Percentiles rank a stretch among this genome's conserved stretches.
These are phyloP conservation scores for Esox niger DNA, from an alignment of 2,113 vertebrate species.

Conservation along the genomic window DNA sequence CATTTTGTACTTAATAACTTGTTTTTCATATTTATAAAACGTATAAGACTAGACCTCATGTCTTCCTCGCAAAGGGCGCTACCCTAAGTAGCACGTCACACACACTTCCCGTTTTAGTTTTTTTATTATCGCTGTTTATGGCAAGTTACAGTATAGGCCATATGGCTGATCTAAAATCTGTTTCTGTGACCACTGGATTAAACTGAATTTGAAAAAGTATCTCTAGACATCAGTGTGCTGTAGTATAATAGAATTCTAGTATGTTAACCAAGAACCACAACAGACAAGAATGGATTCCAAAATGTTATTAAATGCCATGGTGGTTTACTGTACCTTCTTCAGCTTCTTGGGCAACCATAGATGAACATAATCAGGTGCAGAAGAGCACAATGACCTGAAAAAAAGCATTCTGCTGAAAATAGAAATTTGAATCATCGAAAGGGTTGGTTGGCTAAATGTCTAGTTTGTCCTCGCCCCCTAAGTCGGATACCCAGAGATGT, in stretches of 20 bases:
- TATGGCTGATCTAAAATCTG: not conserved
- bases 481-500: conserved; percentile 79
- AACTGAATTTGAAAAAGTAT: conserved; percentile 32
- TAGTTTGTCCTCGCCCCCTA: conserved; percentile 45
- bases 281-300: conserved; percentile 32
- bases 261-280: conserved; percentile 24
- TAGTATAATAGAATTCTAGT: conserved; percentile 37
- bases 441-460: conserved; percentile 66
- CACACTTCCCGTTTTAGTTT: too few relatives aligned
- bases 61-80: not conserved
- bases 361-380: conserved; percentile 75
- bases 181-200: conserved; percentile 18
- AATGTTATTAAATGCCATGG: conserved; percentile 51
- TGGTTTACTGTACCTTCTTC: conserved; percentile 78
- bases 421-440: conserved; percentile 56
- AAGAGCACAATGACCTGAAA: conserved; percentile 69
- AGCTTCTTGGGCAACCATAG: conserved; percentile 71
- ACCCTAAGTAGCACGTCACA: conserved; percentile 3
- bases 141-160: conserved; percentile 37
- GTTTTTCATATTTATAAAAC: conserved; percentile 34
- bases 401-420: conserved; percentile 70
- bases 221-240: not conserved
- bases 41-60: not conserved
- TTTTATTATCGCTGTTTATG: conserved; percentile 52
- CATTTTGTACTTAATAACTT: conserved; percentile 45